Evolutionary conservation across 53 echinoderm and acorn worm species (phyloP).

Genomic region (Stichopus horrens): DNA sequence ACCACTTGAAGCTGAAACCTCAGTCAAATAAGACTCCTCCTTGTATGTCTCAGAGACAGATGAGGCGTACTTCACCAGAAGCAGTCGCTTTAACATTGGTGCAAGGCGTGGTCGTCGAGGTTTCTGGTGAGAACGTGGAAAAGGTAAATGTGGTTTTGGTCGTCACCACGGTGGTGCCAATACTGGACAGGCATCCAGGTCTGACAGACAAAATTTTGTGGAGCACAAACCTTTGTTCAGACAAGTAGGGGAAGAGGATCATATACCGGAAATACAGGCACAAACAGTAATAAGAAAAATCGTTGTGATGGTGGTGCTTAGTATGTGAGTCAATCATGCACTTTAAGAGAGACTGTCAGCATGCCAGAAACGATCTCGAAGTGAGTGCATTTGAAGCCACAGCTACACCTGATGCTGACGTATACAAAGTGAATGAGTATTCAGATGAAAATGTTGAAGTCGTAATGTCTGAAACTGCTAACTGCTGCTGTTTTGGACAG

Average conservation of each 20-base stretch:
- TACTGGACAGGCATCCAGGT: no score
- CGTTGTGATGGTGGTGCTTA: constrained; percentile 44
- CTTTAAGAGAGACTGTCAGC: constrained; percentile 45
- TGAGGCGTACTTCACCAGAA: not conserved
- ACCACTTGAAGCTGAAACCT: no score
- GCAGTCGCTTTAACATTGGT: constrained; percentile 22
- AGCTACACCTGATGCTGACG: constrained; percentile 19
- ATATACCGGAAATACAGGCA: no score
- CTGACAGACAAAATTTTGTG: no score
- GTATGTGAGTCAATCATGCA: constrained; percentile 53
- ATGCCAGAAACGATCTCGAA: no score
- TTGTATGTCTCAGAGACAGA: not conserved
- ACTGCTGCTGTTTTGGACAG: constrained; percentile 50
- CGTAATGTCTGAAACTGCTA: no score
- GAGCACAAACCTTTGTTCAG: no score
- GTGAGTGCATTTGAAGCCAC: no score
- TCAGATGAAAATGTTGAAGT: constrained; percentile 58
- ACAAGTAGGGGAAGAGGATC: no score
- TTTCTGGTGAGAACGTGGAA: not conserved
- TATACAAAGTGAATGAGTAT: constrained; percentile 58
- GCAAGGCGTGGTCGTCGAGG: constrained; percentile 44
- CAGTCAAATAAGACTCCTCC: not conserved
- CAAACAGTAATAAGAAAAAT: no score
- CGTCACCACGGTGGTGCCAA: no score
- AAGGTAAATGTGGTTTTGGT: not conserved